A percentile compares a stretch with the other conserved stretches of the same genome.
These are phyloP conservation scores for Nomada hirtipes DNA, from an alignment of 2,888 invertebrate genomes.

Conservation along the genomic window DNA sequence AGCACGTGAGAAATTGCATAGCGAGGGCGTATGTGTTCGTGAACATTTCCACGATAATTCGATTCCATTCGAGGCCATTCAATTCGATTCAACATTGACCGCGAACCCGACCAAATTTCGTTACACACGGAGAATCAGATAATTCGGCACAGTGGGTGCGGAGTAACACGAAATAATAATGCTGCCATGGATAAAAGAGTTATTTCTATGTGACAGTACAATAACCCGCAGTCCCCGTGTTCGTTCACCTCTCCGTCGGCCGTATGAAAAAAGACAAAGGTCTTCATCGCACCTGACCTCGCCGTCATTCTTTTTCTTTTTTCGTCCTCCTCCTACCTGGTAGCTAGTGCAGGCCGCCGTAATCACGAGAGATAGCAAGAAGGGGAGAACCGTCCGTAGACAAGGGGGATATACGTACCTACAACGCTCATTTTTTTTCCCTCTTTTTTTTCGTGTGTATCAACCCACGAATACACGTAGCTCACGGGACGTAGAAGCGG, in stretches of 20 bases:
- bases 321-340: constrained; percentile 34
- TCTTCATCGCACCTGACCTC: constrained; percentile 65
- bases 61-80: too few relatives aligned
- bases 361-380: constrained; percentile 61
- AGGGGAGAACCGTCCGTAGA: constrained; percentile 43
- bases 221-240: constrained; percentile 41
- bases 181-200: not conserved
- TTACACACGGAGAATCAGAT: not conserved
- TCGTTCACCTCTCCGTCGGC: constrained; percentile 39
- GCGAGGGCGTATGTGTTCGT: too few relatives aligned
- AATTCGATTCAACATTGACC: too few relatives aligned
- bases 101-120: not conserved
- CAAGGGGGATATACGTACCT: constrained; percentile 29
- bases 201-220: constrained; percentile 25
- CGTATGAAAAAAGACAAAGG: constrained; percentile 53
- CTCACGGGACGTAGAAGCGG: constrained; percentile 76
- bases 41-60: too few relatives aligned
- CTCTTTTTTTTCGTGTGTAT: constrained; percentile 64
- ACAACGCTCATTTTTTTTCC: constrained; percentile 12
- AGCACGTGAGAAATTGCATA: too few relatives aligned
- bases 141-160: too few relatives aligned
- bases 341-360: constrained; percentile 49
- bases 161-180: too few relatives aligned
- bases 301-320: constrained; percentile 28
- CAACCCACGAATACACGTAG: constrained; percentile 75